Base-by-base conservation (phyloP, 2,797 vertebrate genomes). In the Eleutherodactylus coqui region DNA sequence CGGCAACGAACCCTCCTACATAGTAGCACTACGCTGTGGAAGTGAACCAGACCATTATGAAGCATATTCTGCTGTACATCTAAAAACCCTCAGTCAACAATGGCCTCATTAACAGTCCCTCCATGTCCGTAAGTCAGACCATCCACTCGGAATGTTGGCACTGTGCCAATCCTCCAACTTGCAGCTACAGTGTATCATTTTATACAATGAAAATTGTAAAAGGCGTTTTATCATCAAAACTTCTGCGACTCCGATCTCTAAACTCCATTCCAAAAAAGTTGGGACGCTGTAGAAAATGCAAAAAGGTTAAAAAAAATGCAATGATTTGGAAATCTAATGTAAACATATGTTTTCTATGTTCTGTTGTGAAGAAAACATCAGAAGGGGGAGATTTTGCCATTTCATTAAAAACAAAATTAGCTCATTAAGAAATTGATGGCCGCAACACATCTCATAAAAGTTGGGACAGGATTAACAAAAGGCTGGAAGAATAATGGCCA, bases 21-120 rank as follows among this genome's bases (percentile, higher is more conserved):
- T 11, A 10, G 8, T 27, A 11, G 64, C 1, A 21, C 81, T 51
- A 51, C 34, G 43, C 17, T 60, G 60, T 55, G 67, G 51, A 51
- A 17, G 64, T 45, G 64, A 64, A 24, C 27, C 47, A 34, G 32
- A 11, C 17, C 11, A 4, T 38, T 14, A 17, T 58, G 75, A 34
- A n/a, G 17, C 49, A 58, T 27, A 45, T 36, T 62, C 55, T 79
- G 10, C 17, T 80, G 24, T 38, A 29, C 24, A 45, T 24, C 5
- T 69, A 24, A n/a, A 41, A 43, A 70, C 49, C 45, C n/a, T 24
- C 67, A 32, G 45, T 69, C 38, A 53, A 41, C 19, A 49, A 32
- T 21, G 16, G 72, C 29, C 43, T 76, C 6, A 62, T 84, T 75
- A 32, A 55, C 64, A 70, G 62, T 29, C 43, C 38, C 29, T 69